Evolutionary conservation across 2,797 vertebrate genomes (phyloP).

Genomic region (Amniataba percoides): DNA sequence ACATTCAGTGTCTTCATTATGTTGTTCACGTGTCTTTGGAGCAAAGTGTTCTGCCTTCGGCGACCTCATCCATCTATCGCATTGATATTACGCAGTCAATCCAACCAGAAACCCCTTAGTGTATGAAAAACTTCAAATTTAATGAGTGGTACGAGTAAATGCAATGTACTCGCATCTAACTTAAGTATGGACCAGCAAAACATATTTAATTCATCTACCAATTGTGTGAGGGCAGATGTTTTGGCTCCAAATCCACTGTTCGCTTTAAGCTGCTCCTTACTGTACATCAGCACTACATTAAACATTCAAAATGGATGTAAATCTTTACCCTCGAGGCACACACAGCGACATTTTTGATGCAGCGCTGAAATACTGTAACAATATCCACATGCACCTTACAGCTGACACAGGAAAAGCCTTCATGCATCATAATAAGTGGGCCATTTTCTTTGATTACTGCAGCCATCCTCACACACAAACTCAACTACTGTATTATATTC

Average conservation of each 20-base stretch:
- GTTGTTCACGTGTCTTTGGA: background rate
- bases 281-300: background rate
- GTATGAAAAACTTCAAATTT: background rate
- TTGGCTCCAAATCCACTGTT: background rate
- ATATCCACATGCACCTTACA: background rate
- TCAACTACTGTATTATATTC: background rate
- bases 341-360: background rate
- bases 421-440: slow-evolving; percentile 1
- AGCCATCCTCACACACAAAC: background rate
- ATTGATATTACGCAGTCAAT: background rate
- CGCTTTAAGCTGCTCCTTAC: no score
- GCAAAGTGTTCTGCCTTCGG: background rate
- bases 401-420: background rate
- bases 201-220: no score
- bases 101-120: background rate
- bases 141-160: background rate
- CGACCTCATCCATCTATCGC: background rate
- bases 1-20: background rate
- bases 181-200: no score
- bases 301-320: background rate
- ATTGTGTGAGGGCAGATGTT: background rate
- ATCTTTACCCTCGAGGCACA: background rate
- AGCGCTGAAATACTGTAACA: slow-evolving; percentile 7
- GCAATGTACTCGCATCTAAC: background rate
- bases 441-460: background rate